These are phyloP conservation scores for Spisula solida DNA, from an alignment of 2,888 invertebrate genomes.

Conservation along the genomic window DNA sequence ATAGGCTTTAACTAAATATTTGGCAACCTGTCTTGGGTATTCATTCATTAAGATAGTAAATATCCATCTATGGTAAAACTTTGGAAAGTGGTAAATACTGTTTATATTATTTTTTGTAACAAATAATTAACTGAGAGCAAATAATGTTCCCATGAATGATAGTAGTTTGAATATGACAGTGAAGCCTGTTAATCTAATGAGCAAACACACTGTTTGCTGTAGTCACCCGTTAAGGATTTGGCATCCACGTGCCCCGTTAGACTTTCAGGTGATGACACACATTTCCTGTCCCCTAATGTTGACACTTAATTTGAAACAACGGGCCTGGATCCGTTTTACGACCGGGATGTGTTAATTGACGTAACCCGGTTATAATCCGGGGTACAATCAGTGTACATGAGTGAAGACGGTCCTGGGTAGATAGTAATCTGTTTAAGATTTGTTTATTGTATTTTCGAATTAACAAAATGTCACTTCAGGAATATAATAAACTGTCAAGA, in stretches of 20 bases:
- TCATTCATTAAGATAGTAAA: no score
- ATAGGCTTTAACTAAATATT: no score
- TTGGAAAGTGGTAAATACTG: no score
- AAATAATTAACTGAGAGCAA: no score
- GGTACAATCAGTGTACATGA: background rate
- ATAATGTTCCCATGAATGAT: background rate
- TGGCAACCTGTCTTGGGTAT: no score
- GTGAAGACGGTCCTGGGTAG: background rate
- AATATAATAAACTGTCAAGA: background rate
- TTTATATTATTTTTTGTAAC: no score
- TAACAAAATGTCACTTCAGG: slow-evolving; percentile 9
- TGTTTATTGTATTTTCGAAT: slow-evolving; percentile 16
- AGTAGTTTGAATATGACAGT: background rate
- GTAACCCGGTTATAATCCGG: background rate
- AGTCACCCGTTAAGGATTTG: slow-evolving; percentile 6
- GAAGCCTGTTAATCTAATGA: background rate
- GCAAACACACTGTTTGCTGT: background rate
- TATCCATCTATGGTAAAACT: no score
- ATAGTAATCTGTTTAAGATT: background rate
- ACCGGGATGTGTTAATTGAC: slow-evolving; percentile 8
- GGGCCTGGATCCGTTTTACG: background rate
- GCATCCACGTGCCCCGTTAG: background rate
- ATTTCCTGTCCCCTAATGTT: background rate
- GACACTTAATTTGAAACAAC: slow-evolving; percentile 18
- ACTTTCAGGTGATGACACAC: background rate